Conservation (phyloP, 2,888 invertebrate genomes). For the Psylliodes chrysocephalus region DNA sequence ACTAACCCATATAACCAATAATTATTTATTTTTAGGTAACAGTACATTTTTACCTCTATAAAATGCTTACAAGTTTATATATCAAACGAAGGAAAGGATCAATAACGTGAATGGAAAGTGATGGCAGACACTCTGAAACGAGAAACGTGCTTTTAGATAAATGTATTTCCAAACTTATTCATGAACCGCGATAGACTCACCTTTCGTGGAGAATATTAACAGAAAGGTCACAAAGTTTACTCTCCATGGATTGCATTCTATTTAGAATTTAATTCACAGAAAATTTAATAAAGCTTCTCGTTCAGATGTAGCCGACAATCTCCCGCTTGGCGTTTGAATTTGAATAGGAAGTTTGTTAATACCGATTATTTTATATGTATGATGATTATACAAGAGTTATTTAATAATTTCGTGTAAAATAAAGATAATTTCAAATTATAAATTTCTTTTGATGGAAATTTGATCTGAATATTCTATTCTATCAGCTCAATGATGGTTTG, state of each 20-base stretch:
- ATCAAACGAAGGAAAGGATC: neutral
- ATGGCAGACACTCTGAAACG: slow-evolving; percentile 1
- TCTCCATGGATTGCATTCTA: slow-evolving; percentile 8
- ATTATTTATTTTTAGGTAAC: too few species aligned
- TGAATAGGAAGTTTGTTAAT: neutral
- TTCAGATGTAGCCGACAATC: neutral
- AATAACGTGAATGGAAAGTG: neutral
- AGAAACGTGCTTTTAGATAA: slow-evolving; percentile 15
- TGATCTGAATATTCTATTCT: too few species aligned
- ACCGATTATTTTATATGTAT: too few species aligned
- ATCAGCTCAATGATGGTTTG: too few species aligned
- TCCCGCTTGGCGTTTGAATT: neutral
- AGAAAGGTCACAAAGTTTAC: slow-evolving; percentile 12
- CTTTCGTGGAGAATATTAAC: slow-evolving; percentile 14
- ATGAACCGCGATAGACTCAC: slow-evolving; percentile 16
- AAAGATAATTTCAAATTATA: too few species aligned
- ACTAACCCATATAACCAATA: too few species aligned
- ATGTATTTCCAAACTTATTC: slow-evolving; percentile 12
- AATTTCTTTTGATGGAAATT: too few species aligned
- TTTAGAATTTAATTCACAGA: slow-evolving; percentile 14
- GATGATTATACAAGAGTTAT: too few species aligned
- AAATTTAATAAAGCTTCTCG: slow-evolving; percentile 7
- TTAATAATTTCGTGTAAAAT: too few species aligned
- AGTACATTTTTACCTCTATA: too few species aligned
- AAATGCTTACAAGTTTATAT: neutral